Evolutionary conservation across 2,888 invertebrate genomes (phyloP).

Genomic region (Dermolepida albohirtum): DNA sequence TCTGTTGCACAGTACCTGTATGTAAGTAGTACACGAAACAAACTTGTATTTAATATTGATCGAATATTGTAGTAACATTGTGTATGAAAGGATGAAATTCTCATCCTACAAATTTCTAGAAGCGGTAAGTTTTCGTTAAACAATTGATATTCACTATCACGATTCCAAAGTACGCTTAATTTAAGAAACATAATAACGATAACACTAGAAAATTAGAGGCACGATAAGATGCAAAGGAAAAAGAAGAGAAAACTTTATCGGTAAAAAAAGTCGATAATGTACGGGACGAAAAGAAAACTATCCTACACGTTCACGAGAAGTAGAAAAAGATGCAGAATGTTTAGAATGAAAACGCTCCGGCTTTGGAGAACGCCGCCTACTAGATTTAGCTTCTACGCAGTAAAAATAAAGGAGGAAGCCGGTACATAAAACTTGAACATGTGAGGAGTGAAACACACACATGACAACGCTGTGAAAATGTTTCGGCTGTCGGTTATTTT

Average conservation of each 20-base stretch:
- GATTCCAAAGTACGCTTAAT: conserved; percentile 17
- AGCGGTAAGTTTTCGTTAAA: conserved; percentile 10
- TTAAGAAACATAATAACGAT: conserved; percentile 24
- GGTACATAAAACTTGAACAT: conserved; percentile 26
- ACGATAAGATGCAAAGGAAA: conserved; percentile 15
- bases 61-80: no score
- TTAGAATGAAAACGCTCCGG: conserved; percentile 12
- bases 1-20: no score
- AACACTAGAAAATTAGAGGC: conserved; percentile 15
- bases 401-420: conserved; percentile 26
- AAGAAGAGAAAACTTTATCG: conserved; percentile 18
- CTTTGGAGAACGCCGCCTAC: conserved; percentile 21
- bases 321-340: background rate
- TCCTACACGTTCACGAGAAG: background rate
- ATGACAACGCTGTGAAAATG: conserved; percentile 30
- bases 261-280: conserved; percentile 17
- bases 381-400: conserved; percentile 23
- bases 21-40: no score
- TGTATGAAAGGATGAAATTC: no score
- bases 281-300: background rate
- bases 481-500: conserved; percentile 36
- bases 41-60: no score
- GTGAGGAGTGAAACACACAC: conserved; percentile 15
- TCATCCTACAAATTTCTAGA: no score
- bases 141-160: conserved; percentile 10